These are phyloP conservation scores for Caligus rogercresseyi DNA, from an alignment of 1,140 invertebrate genomes.

Conservation along the genomic window DNA sequence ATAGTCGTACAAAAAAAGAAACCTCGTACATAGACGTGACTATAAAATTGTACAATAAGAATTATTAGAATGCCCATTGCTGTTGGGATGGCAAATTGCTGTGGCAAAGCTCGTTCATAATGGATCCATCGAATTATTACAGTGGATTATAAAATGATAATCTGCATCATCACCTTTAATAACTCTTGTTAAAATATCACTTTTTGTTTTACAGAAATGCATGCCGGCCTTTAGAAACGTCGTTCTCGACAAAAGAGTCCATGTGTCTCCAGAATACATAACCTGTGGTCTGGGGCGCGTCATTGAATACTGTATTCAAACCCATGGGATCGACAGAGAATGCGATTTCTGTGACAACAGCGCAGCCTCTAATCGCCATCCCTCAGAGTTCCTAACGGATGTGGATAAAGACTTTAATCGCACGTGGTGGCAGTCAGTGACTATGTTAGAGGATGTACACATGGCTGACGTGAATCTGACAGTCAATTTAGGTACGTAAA, in stretches of 20 bases:
- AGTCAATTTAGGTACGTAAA: conserved; percentile 51
- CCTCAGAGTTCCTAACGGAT: conserved; percentile 68
- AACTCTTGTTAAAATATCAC: too few relatives aligned
- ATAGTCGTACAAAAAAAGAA: too few relatives aligned
- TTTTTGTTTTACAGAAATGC: conserved; percentile 60
- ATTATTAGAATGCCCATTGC: too few relatives aligned
- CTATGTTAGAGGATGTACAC: conserved; percentile 80
- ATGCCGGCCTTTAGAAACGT: conserved; percentile 91
- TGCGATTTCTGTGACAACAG: conserved; percentile 43
- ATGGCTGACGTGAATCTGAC: conserved; percentile 83
- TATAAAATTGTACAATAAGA: too few relatives aligned
- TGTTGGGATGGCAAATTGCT: too few relatives aligned
- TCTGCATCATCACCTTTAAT: too few relatives aligned
- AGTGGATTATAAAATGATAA: too few relatives aligned
- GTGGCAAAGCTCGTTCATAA: too few relatives aligned
- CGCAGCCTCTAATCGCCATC: conserved; percentile 40
- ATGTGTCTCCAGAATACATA: conserved; percentile 54
- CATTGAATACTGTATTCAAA: conserved; percentile 75
- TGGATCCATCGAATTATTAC: too few relatives aligned
- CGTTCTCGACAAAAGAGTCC: conserved; percentile 65
- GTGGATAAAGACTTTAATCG: conserved; percentile 59
- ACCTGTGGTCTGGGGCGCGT: conserved; percentile 66
- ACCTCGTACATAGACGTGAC: too few relatives aligned
- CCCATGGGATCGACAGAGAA: conserved; percentile 35
- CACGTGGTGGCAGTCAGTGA: conserved; percentile 98